Evolutionary conservation across 2,888 invertebrate species (phyloP).

Genomic region (Yponomeuta cagnagella): DNA sequence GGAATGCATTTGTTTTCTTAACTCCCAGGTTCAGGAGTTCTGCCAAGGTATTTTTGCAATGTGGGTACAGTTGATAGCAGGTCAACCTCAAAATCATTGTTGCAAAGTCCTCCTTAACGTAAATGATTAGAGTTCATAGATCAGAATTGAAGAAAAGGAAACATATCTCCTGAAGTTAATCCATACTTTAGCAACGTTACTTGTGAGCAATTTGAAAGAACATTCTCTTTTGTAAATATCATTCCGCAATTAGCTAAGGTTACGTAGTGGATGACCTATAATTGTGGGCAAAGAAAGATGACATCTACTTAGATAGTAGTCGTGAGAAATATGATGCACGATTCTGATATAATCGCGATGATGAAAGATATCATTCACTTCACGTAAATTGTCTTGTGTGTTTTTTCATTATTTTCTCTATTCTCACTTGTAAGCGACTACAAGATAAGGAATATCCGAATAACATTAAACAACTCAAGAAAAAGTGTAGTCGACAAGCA

Average conservation of each 20-base stretch:
- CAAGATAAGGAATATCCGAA: not conserved
- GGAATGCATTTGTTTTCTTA: not conserved
- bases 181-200: no score
- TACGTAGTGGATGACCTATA: slow-evolving; percentile 4
- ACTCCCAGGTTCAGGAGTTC: not conserved
- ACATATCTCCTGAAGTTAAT: no score
- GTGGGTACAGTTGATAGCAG: no score
- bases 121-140: no score
- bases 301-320: slow-evolving; percentile 4
- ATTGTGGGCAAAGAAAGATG: not conserved
- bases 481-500: not conserved
- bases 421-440: not conserved
- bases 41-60: no score
- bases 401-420: slow-evolving; percentile 2
- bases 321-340: slow-evolving; percentile 13
- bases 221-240: not conserved
- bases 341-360: slow-evolving; percentile 7
- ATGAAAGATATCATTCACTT: slow-evolving; percentile 9
- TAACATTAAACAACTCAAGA: not conserved
- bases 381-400: not conserved
- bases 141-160: no score
- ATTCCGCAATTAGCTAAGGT: not conserved
- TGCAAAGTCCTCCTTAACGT: no score
- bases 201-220: not conserved
- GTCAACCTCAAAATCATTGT: no score